Conservation (phyloP, 2,888 invertebrate genomes). For the Ophioninae sp. region DNA sequence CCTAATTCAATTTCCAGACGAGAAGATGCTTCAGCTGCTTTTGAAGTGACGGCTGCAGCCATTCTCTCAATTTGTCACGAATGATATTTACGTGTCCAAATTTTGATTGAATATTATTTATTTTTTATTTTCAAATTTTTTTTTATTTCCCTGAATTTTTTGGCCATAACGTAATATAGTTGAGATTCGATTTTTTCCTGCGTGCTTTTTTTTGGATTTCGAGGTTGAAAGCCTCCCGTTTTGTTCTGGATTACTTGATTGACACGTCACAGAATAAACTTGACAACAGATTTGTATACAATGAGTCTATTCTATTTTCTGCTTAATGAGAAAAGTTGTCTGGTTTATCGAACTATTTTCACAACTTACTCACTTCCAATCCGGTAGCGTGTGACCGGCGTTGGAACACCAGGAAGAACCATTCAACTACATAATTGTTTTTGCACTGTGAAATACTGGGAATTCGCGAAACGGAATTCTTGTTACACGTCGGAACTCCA, state of each 20-base stretch:
- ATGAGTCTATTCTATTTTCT: constrained; percentile 1
- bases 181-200: too few species aligned
- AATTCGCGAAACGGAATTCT: neutral
- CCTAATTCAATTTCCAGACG: too few species aligned
- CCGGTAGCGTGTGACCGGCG: constrained; percentile 23
- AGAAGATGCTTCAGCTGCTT: neutral
- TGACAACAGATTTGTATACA: constrained; percentile 19
- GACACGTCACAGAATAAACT: neutral
- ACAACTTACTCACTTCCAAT: constrained; percentile 35
- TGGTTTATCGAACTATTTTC: constrained; percentile 45
- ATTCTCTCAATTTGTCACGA: too few species aligned
- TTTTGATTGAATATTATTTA: neutral
- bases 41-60: neutral
- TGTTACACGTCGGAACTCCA: neutral
- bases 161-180: neutral
- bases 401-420: constrained; percentile 11
- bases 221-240: neutral
- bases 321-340: constrained; percentile 57
- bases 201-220: neutral
- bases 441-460: neutral
- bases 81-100: constrained; percentile 28
- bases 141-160: neutral
- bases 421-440: constrained; percentile 45
- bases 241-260: neutral
- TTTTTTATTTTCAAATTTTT: neutral